Base-by-base conservation (phyloP, 2,113 vertebrate genomes). In the Theristicus caerulescens region DNA sequence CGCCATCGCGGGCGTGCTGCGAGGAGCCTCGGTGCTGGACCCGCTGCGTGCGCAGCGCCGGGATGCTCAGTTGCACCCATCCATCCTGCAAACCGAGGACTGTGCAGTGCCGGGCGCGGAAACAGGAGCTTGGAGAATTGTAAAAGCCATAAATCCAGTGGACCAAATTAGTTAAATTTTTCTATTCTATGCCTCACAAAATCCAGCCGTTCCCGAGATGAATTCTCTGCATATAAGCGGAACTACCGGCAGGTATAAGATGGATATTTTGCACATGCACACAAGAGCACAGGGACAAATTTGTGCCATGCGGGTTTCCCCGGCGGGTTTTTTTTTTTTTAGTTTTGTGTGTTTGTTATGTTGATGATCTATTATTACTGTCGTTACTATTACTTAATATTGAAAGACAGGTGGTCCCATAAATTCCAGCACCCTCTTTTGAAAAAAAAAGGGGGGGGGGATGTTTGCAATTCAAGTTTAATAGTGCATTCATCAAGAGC, bases 391-490 rank as follows among this genome's bases (percentile, higher is more conserved):
- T 87, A 87, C 55, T 83, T 67, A 90, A 61, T 85, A 76, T 47
- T 16, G 49, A 65, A 19, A 80, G 90, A 95, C 91, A 73, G 91
- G 92, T 86, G 96, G 89, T 74, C 80, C 57, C 81, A 85, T 92
- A 69, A 92, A 93, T 73, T 54, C 55, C 62, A 78, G 58, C 64
- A 70, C 54, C 67, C 38, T 70, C 52, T 91, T 73, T 79, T 49
- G 18, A 8, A 81, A 82, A 74, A 72, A 67, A 86, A 62, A 40
- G 19, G 31, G 70, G 78, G 66, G 34, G 46, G 44, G 20, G 21
- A 74, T 90, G 92, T 93, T 93, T 89, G 93, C 73, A 92, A 95
- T 96, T 94, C 73, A 64, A 70, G 92, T 84, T 93, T 95, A 91
- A 76, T 61, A 91, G 96, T 74, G 72, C 77, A 65, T 96, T 94